Evolutionary conservation across 1,140 invertebrate species (phyloP).

Genomic region (Lordiphosa collinella): DNA sequence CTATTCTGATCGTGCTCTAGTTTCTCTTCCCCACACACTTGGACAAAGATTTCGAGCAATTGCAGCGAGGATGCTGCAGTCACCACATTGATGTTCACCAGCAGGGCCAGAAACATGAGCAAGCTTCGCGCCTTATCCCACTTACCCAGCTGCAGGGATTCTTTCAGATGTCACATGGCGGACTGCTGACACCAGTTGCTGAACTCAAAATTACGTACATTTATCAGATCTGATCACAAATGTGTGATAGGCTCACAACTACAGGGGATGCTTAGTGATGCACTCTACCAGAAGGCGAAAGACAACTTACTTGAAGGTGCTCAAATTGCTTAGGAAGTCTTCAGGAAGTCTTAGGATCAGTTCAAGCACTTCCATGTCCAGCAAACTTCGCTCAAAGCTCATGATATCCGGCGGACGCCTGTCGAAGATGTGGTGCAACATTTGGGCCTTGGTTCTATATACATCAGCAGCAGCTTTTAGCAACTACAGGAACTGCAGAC

Average conservation of each 20-base stretch:
- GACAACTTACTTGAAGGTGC: constrained; percentile 84
- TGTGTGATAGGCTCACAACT: constrained; percentile 97
- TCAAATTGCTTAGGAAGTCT: too few relatives aligned
- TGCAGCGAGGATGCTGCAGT: constrained; percentile 93
- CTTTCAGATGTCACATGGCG: constrained; percentile 94
- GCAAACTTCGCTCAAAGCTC: too few relatives aligned
- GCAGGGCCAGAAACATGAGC: constrained; percentile 94
- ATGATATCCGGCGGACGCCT: too few relatives aligned
- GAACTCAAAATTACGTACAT: constrained; percentile 98
- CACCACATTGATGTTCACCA: constrained; percentile 97
- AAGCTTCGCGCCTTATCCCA: constrained; percentile 92
- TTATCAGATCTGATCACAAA: constrained; percentile 96
- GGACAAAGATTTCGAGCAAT: constrained; percentile 83
- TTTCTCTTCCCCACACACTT: too few relatives aligned
- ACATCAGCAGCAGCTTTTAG: too few relatives aligned
- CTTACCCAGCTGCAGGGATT: constrained; percentile 90
- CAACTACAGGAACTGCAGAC: too few relatives aligned
- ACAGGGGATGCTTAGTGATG: constrained; percentile 95
- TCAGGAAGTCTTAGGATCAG: too few relatives aligned
- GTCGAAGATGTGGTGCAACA: too few relatives aligned
- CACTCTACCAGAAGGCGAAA: constrained; percentile 94
- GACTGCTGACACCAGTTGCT: constrained; percentile 98
- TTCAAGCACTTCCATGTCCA: too few relatives aligned
- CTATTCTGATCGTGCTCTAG: too few relatives aligned
- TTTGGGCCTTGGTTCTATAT: too few relatives aligned